Base-by-base conservation (phyloP, 2,888 invertebrate species). In the Tanaodytes sp. region DNA sequence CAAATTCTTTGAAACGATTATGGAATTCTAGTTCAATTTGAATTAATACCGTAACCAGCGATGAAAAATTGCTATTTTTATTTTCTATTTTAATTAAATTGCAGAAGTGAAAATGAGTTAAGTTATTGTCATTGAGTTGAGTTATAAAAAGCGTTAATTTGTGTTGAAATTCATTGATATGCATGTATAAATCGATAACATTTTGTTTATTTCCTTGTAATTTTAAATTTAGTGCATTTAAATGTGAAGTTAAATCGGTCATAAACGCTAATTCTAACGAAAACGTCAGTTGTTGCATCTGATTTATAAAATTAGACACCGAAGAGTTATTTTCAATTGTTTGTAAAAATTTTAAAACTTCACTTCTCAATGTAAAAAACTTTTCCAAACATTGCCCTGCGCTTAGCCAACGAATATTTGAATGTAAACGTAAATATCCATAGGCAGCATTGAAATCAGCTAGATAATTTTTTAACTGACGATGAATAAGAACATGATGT, bases 1-100 rank as follows among this genome's bases (percentile, higher is more conserved):
- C 43, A 42, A 54, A 54, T 14, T 54, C 43, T 37, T 12, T 1
- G 33, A 54, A 54, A 6, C 54, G 6, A 5, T 31, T 16, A 15
- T 19, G 9, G 16, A 45, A 45, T 30, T 45, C 45, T 9, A 23
- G 1, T 45, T 45, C 5, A 16, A 45, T 45, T 30, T 45, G 30
- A 9, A 30, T 2, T 30, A 45, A 30, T 16, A 45, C 16, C 2
- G 30, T 45, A 1, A 8, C 11, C 15, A 30, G 30, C 2, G 45
- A 30, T 2, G 27, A 9, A 15, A 45, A 45, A 15, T 3, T 16
- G 9, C 2, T 9, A 5, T 23, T n/a, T 45, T 27, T 27, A 9
- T 14, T 30, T 30, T 45, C 30, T 30, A 30, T 15, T 1, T 4
- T 1, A 30, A 45, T n/a, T n/a, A n/a, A n/a, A n/a, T n/a, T n/a